phyloP scores from a whole-genome alignment of 2,888 invertebrate genomes.

The Limnephilus rhombicus region DNA sequence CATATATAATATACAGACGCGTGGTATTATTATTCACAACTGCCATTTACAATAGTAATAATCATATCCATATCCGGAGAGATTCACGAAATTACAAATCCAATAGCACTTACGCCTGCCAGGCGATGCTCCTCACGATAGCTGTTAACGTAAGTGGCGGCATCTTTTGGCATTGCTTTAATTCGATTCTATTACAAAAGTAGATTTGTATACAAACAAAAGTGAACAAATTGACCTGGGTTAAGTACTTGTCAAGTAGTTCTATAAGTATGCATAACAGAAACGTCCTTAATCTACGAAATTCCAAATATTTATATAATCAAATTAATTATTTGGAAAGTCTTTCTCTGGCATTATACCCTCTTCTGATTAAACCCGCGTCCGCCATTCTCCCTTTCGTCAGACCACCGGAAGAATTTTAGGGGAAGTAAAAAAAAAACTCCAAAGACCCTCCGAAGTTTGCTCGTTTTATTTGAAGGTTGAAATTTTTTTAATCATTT shows the following conservation, averaged over 20 bases:
- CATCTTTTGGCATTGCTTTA: no score
- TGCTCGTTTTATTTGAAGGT: not conserved
- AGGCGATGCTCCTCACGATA: no score
- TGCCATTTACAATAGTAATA: no score
- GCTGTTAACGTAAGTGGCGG: no score
- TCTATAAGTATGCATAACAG: not conserved
- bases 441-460: not conserved
- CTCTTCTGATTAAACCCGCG: not conserved
- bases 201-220: no score
- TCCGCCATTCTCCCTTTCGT: not conserved
- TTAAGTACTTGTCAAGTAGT: not conserved
- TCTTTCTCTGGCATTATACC: not conserved
- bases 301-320: not conserved
- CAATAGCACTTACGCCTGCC: no score
- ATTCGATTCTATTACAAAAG: no score
- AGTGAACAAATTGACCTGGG: not conserved
- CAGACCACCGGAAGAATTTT: not conserved
- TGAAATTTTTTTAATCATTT: not conserved
- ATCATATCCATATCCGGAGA: no score
- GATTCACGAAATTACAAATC: no score
- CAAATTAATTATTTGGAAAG: not conserved
- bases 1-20: no score
- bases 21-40: no score
- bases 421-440: not conserved
- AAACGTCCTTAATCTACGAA: not conserved